Base-by-base conservation (phyloP, 2,888 invertebrate genomes). In the Eurois occulta region DNA sequence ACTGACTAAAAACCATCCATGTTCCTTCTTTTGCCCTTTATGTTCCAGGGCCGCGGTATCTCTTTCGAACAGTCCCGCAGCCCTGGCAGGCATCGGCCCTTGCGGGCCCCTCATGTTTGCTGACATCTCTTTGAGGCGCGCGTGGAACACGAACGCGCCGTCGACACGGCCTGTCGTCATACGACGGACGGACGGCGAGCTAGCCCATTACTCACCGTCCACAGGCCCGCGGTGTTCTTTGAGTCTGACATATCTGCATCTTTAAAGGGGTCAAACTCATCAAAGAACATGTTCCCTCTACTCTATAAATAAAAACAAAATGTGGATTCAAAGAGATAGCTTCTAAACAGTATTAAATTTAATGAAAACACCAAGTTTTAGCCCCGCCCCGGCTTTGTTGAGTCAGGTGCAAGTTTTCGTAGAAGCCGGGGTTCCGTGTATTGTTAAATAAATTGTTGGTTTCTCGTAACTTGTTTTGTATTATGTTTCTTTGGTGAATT, bases 291-390 rank as follows among this genome's bases (percentile, higher is more conserved):
- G 58, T 58, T 55, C n/a, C 21, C 41, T 62, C 52, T 75, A 52
- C 28, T 35, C 32, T 64, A 75, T 71, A 72, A 35, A 28, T 68
- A 72, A 72, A 66, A 80, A 52, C 73, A 74, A 80, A 75, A 64
- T 72, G 74, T 62, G 52, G 58, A 66, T 72, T 82, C 72, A 75
- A 78, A 86, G 68, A 81, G 68, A 80, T 84, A 64, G 52, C 78
- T 83, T 75, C 75, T 78, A 81, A 82, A 82, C 86, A 80, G 87
- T 86, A 87, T 88, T 81, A 88, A 86, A 86, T 88, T 87, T 88
- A 86, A 88, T 88, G 88, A 88, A 88, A 88, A 86, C 87, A 85
- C 75, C 80, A 86, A 88, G 80, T 86, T 87, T 80, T 60, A 16
- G 66, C 75, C 28, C 55, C 77, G 64, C 77, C 73, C 67, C 35